Evolutionary conservation across 2,113 vertebrate genomes (phyloP), one percentile per base, ranked within the genome.

Genomic region (Smithornis capensis): DNA sequence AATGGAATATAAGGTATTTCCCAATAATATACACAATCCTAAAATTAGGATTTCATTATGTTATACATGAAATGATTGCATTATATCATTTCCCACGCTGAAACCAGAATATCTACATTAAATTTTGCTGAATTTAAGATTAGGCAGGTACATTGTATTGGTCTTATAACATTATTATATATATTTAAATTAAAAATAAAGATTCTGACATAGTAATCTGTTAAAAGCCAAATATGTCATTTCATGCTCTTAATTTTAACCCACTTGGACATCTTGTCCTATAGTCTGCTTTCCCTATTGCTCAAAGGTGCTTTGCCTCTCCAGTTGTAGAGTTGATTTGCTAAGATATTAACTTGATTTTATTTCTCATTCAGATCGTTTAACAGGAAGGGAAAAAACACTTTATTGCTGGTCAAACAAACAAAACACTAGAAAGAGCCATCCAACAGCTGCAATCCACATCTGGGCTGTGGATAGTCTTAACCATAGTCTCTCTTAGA

Each of bases 391-490:
- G 2, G 3, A 37, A 83, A n/a, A 3, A 79, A 3, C 18, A 67
- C 1, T 8, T 78, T 71, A 28, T 29, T 79, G 4, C 27, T 56
- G 33, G 35, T 40, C 29, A 75, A 56, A 67, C 4, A 75, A 75
- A 19, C 19, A 45, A 55, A 91, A 45, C 18, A 22, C 14, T 14
- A 29, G 38, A 29, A 95, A 70, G 31, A 75, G 7, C 6, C 4
- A 42, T 12, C 5, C 6, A 78, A 33, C 18, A 70, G 6, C 33
- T 87, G 18, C 14, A 81, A 1, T 55, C 31, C 23, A 53, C 23
- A 18, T 28, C 23, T 3, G 33, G 0, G 1, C 28, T 10, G 7
- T 14, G 16, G 25, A 14, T 60, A 18, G 2, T 1, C 21, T 71
- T 80, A 68, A 56, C 4, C 7, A 31, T 13, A 53, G 14, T 31